These are phyloP conservation scores for Neopelma chrysocephalum DNA, from an alignment of 2,797 vertebrate genomes.

Conservation along the genomic window DNA sequence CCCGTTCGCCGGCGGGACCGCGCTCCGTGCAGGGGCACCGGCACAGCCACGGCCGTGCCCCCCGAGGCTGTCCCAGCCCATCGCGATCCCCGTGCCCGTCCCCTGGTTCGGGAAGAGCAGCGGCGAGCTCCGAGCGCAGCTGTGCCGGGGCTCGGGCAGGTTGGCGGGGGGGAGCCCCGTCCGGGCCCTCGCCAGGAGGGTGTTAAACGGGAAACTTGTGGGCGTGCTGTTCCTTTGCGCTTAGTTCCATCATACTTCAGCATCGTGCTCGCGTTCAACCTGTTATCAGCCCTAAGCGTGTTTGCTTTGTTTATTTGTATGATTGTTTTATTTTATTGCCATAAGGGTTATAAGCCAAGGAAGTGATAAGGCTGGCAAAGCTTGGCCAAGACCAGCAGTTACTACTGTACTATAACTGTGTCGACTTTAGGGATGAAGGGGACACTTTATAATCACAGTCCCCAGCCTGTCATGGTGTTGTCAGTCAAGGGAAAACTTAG, in stretches of 20 bases:
- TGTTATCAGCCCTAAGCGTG: background rate
- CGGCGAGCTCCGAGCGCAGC: fast-evolving
- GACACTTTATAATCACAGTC: background rate
- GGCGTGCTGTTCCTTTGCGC: background rate
- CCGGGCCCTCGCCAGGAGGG: fast-evolving
- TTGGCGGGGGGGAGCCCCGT: background rate
- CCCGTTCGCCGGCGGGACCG: no score
- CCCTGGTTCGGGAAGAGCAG: fast-evolving
- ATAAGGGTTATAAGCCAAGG: background rate
- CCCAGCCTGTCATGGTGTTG: background rate
- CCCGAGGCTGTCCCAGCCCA: no score
- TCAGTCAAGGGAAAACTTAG: background rate
- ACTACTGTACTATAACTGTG: fast-evolving
- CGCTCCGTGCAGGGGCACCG: no score
- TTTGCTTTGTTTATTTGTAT: background rate
- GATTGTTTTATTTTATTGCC: background rate
- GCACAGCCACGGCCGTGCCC: no score
- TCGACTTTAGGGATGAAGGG: background rate
- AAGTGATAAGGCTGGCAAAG: background rate
- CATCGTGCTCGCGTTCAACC: background rate
- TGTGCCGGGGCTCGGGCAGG: fast-evolving
- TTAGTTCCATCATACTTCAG: background rate
- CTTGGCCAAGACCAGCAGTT: background rate
- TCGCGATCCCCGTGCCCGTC: background rate
- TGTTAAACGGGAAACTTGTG: background rate